Base-by-base conservation (phyloP, 2,888 invertebrate genomes). In the Eupithecia dodoneata region DNA sequence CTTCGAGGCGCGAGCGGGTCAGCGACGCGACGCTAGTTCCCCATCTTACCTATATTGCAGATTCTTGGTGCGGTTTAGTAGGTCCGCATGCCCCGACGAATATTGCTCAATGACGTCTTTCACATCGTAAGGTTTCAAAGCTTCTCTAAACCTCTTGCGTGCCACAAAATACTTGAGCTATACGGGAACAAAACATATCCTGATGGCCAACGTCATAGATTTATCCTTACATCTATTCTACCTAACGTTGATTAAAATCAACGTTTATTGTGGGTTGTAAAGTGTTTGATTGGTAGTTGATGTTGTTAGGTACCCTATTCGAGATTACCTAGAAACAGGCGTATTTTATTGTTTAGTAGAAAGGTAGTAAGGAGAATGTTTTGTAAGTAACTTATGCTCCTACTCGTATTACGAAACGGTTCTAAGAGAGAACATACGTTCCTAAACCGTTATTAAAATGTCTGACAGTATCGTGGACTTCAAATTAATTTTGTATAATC, bases 71-170 rank as follows among this genome's bases (percentile, higher is more conserved):
- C 98, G 96, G 91, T 97, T 97, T 90, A 98, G 96, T 92, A 98
- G 97, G 94, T 98, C 98, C 83, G 98, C 97, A 93, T 98, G 98
- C 89, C 97, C 97, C 86, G 98, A 97, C 80, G 98, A 98, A 95
- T 98, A 98, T 95, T 98, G 98, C 94, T 98, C 98, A 93, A 98
- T 98, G 92, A 98, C 98, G 95, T 98, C 98, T 96, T 98, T 98
- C 90, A 98, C 98, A 96, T 98, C 98, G 95, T 98, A 98, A 84
- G 98, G 98, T 95, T 98, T 97, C 93, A 98, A 96, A 88, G 98
- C 98, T 96, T 98, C 98, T 95, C 97, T 97, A 96, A 98, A 98
- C 96, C 98, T 98, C 95, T 97, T 96, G 94, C 98, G 96, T 91
- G 98, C 97, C 92, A 98, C 97, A 96, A 98, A 97, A 96, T 98